Evolutionary conservation across 2,113 vertebrate genomes (phyloP).

Genomic region (Trichomycterus rosablanca): DNA sequence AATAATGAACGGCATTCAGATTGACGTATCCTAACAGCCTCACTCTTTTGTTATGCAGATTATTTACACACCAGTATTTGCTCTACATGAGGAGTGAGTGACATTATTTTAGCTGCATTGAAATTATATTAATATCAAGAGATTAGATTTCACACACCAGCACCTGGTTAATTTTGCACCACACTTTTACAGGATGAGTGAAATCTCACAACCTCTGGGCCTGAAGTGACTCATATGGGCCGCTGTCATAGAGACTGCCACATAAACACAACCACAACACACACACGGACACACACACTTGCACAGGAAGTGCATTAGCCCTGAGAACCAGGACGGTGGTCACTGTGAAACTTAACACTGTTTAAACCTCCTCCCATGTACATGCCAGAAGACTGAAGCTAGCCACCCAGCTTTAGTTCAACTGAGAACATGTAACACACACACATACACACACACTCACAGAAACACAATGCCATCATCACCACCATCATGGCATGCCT

Average conservation of each 20-base stretch:
- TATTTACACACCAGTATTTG: not conserved
- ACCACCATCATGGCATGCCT: conserved; percentile 9
- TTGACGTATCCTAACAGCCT: too few relatives aligned
- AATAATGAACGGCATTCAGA: too few relatives aligned
- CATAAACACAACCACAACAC: conserved; percentile 29
- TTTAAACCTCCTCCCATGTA: conserved; percentile 21
- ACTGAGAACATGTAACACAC: conserved; percentile 5
- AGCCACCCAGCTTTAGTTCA: conserved; percentile 13
- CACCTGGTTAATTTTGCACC: not conserved
- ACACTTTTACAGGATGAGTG: conserved; percentile 13
- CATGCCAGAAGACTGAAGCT: conserved; percentile 34
- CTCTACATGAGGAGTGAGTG: not conserved
- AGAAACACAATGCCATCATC: conserved; percentile 6
- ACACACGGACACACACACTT: conserved; percentile 24
- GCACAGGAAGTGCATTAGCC: conserved; percentile 32
- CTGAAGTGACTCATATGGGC: conserved; percentile 25
- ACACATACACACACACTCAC: conserved; percentile 25
- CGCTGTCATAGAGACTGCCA: conserved; percentile 23
- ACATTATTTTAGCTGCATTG: not conserved
- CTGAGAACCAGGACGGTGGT: conserved; percentile 13
- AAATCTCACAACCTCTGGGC: conserved; percentile 32
- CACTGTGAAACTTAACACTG: conserved; percentile 41
- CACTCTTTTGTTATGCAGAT: too few relatives aligned
- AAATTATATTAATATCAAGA: conserved; percentile 11
- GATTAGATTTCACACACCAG: not conserved